These are phyloP conservation scores for Atopsyche davidsoni DNA, from an alignment of 1,140 invertebrate species.

Conservation along the genomic window DNA sequence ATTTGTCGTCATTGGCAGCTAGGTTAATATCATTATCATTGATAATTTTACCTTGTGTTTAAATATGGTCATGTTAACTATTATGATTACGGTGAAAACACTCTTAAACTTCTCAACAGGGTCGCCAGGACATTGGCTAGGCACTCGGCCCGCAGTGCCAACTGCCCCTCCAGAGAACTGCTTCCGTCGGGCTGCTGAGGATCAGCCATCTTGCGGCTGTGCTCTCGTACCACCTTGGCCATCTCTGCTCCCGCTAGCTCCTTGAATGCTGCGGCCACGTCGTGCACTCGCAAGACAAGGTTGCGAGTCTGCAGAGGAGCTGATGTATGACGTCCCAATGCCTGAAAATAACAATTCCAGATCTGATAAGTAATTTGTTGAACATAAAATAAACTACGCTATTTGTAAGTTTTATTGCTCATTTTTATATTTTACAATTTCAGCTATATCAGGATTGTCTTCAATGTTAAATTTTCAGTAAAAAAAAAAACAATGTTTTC, in stretches of 20 bases:
- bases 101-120: slow-evolving; percentile 70
- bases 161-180: slow-evolving; percentile 53
- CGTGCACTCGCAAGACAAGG: slow-evolving; percentile 70
- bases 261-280: slow-evolving; percentile 72
- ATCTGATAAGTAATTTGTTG: too few relatives aligned
- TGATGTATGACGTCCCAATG: slow-evolving; percentile 66
- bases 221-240: slow-evolving; percentile 45
- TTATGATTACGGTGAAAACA: slow-evolving; percentile 60
- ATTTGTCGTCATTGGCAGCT: too few relatives aligned
- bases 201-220: slow-evolving; percentile 39
- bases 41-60: too few relatives aligned
- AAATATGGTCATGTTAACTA: not conserved
- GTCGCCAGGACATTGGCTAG: slow-evolving; percentile 75
- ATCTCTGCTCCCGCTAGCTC: slow-evolving; percentile 59
- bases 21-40: too few relatives aligned
- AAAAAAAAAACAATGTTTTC: too few relatives aligned
- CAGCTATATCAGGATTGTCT: too few relatives aligned
- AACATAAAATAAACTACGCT: too few relatives aligned
- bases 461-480: too few relatives aligned
- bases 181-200: slow-evolving; percentile 37
- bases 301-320: slow-evolving; percentile 71
- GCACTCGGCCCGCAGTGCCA: slow-evolving; percentile 69
- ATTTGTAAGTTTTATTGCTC: too few relatives aligned
- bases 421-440: too few relatives aligned
- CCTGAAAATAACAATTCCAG: slow-evolving; percentile 40